Conservation (phyloP, 2,797 vertebrate species). For the Erethizon dorsatum region DNA sequence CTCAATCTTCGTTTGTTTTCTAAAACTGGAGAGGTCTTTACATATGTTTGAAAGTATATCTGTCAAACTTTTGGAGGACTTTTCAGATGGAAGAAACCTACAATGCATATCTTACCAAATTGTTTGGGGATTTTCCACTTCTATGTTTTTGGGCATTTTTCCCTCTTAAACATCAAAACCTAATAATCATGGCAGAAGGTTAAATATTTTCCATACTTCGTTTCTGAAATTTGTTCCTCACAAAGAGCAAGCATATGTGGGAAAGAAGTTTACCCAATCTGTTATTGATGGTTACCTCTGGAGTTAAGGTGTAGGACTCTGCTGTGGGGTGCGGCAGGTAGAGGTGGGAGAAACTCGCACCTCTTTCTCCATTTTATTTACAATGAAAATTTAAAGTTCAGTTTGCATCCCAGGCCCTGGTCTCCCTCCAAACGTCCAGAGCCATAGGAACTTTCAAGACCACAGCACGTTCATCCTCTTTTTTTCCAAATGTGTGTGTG, state of each 20-base stretch:
- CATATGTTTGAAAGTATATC: constrained; percentile 72
- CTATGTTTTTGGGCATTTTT: constrained; percentile 82
- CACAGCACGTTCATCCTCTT: constrained; percentile 22
- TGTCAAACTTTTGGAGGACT: constrained; percentile 69
- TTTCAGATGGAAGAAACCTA: constrained; percentile 72
- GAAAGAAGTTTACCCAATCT: constrained; percentile 61
- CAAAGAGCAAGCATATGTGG: constrained; percentile 71
- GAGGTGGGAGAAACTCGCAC: background rate
- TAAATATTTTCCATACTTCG: constrained; percentile 85
- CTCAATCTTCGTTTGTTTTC: constrained; percentile 79
- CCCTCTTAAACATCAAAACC: constrained; percentile 84
- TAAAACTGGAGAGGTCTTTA: constrained; percentile 75
- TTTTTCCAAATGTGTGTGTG: constrained; percentile 30
- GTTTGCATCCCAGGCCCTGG: constrained; percentile 53
- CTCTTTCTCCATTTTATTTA: background rate
- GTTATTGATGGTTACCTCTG: background rate
- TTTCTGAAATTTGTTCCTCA: constrained; percentile 79
- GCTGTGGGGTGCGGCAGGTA: background rate
- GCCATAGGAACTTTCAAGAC: constrained; percentile 65
- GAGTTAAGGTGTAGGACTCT: background rate
- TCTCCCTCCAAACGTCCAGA: constrained; percentile 61
- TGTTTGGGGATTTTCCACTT: constrained; percentile 82
- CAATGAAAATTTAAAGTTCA: constrained; percentile 40
- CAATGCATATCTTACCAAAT: constrained; percentile 72
- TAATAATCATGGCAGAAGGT: constrained; percentile 80